These are phyloP conservation scores for Phaenicophaeus curvirostris DNA, from an alignment of 2,797 vertebrate genomes.

Conservation along the genomic window DNA sequence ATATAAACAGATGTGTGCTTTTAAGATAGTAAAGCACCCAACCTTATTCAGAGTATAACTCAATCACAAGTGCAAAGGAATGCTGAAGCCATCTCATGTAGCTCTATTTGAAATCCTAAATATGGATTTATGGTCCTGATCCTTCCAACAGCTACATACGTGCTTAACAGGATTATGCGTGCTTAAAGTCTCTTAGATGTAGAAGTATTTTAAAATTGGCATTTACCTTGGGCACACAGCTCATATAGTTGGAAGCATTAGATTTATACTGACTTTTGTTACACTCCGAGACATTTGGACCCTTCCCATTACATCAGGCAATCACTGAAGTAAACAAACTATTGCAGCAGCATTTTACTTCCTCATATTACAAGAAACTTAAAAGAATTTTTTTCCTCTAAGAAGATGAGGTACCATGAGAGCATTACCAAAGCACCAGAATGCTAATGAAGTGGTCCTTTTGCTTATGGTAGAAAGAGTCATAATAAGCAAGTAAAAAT, in stretches of 20 bases:
- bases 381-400: neutral
- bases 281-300: neutral
- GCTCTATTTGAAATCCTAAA: slow-evolving; percentile 27
- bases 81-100: neutral
- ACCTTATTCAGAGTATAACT: neutral
- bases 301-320: neutral
- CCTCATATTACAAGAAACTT: neutral
- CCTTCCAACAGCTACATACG: slow-evolving; percentile 9
- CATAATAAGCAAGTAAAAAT: neutral
- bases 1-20: neutral
- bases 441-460: neutral
- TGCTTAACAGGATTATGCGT: slow-evolving; percentile 12
- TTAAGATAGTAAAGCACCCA: neutral
- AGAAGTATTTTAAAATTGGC: slow-evolving; percentile 35
- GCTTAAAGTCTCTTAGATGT: slow-evolving; percentile 23
- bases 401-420: neutral
- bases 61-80: neutral
- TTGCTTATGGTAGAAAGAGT: neutral
- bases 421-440: neutral
- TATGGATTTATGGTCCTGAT: slow-evolving; percentile 50
- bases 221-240: neutral
- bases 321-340: neutral
- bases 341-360: neutral
- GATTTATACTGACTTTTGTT: neutral
- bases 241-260: neutral